Conservation (phyloP, 2,888 invertebrate species). For the Holacanthella duospinosa region DNA sequence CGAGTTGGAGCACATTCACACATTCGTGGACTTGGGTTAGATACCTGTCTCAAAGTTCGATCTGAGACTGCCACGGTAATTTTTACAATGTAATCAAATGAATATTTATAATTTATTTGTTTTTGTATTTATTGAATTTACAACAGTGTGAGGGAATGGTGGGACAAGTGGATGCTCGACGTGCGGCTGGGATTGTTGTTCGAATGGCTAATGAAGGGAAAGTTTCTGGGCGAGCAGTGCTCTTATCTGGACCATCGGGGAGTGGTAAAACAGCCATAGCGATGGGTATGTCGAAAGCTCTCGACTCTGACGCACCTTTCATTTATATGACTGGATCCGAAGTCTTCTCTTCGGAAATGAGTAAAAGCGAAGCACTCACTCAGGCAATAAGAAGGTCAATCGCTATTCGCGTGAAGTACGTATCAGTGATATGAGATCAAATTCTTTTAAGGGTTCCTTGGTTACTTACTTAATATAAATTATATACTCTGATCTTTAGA, state of each 20-base stretch:
- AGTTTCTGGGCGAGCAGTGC: conserved; percentile 88
- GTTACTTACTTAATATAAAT: conserved; percentile 5
- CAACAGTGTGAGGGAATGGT: conserved; percentile 92
- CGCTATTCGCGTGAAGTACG: conserved; percentile 84
- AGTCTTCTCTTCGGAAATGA: conserved; percentile 96
- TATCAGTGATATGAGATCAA: conserved; percentile 30
- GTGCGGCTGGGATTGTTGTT: conserved; percentile 87
- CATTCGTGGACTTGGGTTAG: conserved; percentile 88
- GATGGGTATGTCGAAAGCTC: conserved; percentile 86
- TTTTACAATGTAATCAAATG: background rate
- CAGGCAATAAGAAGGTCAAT: conserved; percentile 96
- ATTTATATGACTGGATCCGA: conserved; percentile 98
- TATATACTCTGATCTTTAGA: conserved; percentile 47
- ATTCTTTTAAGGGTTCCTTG: background rate
- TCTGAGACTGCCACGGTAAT: conserved; percentile 52
- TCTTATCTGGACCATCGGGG: conserved; percentile 85
- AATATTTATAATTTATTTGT: conserved; percentile 1
- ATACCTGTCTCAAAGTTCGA: conserved; percentile 85
- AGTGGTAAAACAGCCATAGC: conserved; percentile 97
- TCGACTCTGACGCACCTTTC: conserved; percentile 92
- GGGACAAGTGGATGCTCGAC: conserved; percentile 78
- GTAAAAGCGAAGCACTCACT: conserved; percentile 94
- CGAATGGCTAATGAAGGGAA: conserved; percentile 99
- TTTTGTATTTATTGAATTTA: background rate
- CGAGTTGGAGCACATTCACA: conserved; percentile 97